Evolutionary conservation across 2,888 invertebrate genomes (phyloP).

Genomic region (Argyresthia goedartella): DNA sequence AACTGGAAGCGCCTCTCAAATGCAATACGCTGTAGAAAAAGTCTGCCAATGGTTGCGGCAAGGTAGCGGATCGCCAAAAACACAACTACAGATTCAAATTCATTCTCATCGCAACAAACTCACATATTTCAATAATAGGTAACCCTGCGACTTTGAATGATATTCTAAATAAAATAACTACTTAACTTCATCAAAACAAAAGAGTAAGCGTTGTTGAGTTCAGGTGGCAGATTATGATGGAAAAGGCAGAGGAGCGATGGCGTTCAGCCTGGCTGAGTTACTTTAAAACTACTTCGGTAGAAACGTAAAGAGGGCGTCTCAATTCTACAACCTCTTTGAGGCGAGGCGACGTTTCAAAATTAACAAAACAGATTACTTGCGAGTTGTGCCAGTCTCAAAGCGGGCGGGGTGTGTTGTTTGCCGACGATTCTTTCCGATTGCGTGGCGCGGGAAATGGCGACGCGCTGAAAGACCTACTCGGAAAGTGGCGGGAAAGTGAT

Average conservation of each 20-base stretch:
- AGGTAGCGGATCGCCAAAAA: too few relatives aligned
- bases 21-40: too few relatives aligned
- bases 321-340: too few relatives aligned
- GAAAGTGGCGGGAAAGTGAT: not conserved
- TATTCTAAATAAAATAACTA: too few relatives aligned
- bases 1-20: too few relatives aligned
- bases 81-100: too few relatives aligned
- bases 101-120: too few relatives aligned
- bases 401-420: slow-evolving; percentile 42
- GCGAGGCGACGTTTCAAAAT: slow-evolving; percentile 36
- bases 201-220: not conserved
- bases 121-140: too few relatives aligned
- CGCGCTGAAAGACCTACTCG: slow-evolving; percentile 10
- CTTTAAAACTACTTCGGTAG: slow-evolving; percentile 12
- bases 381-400: slow-evolving; percentile 47
- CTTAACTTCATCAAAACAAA: not conserved
- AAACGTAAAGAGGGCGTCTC: too few relatives aligned
- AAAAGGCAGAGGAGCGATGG: slow-evolving; percentile 48
- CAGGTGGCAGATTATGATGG: not conserved
- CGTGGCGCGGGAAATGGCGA: slow-evolving; percentile 24
- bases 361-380: slow-evolving; percentile 63
- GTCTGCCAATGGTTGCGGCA: too few relatives aligned
- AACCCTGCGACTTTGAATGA: too few relatives aligned
- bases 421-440: slow-evolving; percentile 52
- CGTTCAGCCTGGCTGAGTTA: slow-evolving; percentile 54